These are phyloP conservation scores for Acromyrmex charruanus DNA, from an alignment of 1,140 invertebrate species.

Conservation along the genomic window DNA sequence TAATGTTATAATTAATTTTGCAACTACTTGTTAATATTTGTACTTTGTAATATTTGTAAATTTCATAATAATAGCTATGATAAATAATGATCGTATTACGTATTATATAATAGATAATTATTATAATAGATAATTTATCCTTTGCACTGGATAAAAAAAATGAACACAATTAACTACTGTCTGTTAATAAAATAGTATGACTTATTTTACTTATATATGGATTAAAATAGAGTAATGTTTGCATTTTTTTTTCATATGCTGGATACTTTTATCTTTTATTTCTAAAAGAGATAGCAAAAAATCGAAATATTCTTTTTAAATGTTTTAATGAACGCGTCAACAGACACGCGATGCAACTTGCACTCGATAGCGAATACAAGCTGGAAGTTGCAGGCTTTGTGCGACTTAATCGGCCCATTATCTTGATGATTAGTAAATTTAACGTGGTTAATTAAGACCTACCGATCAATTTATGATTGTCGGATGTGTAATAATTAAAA, in stretches of 20 bases:
- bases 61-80: no score
- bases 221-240: neutral
- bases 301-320: neutral
- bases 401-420: constrained; percentile 34
- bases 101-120: no score
- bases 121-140: neutral
- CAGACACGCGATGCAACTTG: neutral
- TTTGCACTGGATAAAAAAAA: neutral
- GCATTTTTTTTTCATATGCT: neutral
- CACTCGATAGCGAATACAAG: neutral
- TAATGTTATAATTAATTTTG: neutral
- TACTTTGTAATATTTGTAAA: no score
- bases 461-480: constrained; percentile 49
- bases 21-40: neutral
- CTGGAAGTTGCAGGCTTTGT: constrained; percentile 3
- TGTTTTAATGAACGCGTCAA: neutral
- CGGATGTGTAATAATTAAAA: constrained; percentile 55
- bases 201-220: neutral
- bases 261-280: neutral
- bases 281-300: neutral
- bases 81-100: no score
- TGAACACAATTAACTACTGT: neutral
- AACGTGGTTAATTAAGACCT: constrained; percentile 53
- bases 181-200: neutral
- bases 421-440: constrained; percentile 47